Conservation (phyloP, 2,113 vertebrate species). For the Lasiurus cinereus region DNA sequence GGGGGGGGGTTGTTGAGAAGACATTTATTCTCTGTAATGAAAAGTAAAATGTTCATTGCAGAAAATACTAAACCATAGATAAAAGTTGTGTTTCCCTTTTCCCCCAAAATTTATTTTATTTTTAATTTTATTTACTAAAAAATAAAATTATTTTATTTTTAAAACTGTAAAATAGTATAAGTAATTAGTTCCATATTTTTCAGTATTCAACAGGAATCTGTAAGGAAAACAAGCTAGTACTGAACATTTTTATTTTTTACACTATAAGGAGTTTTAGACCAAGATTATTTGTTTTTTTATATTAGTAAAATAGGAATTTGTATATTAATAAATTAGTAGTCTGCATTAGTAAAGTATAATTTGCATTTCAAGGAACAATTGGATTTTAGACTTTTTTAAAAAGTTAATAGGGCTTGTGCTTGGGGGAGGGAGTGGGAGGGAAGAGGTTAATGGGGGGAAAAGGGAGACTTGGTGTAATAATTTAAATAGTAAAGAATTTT, state of each 20-base stretch:
- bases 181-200: neutral
- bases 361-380: neutral
- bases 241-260: neutral
- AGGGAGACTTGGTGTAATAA: too few relatives aligned
- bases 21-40: slow-evolving; percentile 21
- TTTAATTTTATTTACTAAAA: neutral
- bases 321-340: neutral
- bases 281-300: slow-evolving; percentile 31
- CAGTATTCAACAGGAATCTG: neutral
- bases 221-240: slow-evolving; percentile 3
- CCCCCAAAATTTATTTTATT: neutral
- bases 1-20: neutral
- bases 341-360: slow-evolving; percentile 7
- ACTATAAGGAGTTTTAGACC: neutral
- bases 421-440: too few relatives aligned
- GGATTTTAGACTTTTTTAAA: neutral
- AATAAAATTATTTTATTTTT: neutral
- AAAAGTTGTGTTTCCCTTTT: neutral
- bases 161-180: neutral
- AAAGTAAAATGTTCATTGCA: slow-evolving; percentile 36
- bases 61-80: neutral
- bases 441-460: too few relatives aligned
- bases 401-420: neutral
- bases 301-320: slow-evolving; percentile 19
- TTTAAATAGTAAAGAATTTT: too few relatives aligned